A percentile compares a stretch with the other conserved stretches of the same genome.
phyloP scores from a whole-genome alignment of 2,888 invertebrate genomes.

The Xestia c-nigrum region DNA sequence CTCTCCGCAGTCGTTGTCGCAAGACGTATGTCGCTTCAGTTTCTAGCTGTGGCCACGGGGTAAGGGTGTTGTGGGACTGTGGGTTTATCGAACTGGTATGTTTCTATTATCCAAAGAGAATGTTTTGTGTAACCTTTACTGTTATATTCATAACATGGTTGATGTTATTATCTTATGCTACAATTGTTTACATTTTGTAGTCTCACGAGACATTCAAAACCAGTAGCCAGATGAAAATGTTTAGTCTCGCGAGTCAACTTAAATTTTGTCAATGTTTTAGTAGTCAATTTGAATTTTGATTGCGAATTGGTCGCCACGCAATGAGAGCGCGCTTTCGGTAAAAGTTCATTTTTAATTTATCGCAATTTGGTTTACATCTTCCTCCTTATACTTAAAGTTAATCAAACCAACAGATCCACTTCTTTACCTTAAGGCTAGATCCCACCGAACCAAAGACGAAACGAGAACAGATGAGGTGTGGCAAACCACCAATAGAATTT shows the following conservation, averaged over 20 bases:
- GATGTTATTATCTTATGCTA: neutral
- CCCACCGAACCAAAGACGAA: neutral
- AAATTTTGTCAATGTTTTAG: neutral
- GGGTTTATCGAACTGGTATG: neutral
- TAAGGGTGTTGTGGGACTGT: neutral
- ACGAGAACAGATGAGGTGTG: neutral
- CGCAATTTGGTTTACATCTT: neutral
- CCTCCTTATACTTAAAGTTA: neutral
- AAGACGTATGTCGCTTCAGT: neutral
- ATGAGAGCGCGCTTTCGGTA: neutral
- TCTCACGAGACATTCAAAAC: neutral
- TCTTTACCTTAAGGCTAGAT: neutral
- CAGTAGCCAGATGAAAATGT: neutral
- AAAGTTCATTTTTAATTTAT: neutral
- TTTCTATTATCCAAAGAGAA: neutral
- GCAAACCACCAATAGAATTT: neutral
- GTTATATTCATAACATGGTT: neutral
- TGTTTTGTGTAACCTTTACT: conserved; percentile 1
- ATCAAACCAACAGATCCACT: neutral
- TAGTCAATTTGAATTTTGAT: conserved; percentile 3
- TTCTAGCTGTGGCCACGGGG: neutral
- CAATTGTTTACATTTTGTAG: neutral
- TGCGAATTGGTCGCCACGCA: neutral
- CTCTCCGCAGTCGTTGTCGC: neutral
- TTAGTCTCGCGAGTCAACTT: neutral